These are phyloP conservation scores for Lepilemur ruficaudatus DNA, from an alignment of 2,797 vertebrate species.

Conservation along the genomic window DNA sequence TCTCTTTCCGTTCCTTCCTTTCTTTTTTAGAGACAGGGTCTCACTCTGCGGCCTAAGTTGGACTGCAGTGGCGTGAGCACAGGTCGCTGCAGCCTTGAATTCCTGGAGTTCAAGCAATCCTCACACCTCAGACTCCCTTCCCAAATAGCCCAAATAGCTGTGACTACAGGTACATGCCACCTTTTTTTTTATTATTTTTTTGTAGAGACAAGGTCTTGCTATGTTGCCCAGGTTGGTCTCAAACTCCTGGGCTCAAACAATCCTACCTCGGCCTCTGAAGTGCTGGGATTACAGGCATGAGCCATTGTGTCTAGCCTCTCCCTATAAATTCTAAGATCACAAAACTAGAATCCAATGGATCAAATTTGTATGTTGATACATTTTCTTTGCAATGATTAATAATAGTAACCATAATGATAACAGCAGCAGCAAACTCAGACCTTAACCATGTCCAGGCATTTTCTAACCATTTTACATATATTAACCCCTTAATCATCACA, in stretches of 20 bases:
- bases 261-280: background rate
- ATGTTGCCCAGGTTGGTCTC: background rate
- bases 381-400: constrained; percentile 1
- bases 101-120: background rate
- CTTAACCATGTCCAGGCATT: background rate
- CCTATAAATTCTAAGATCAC: constrained; percentile 10
- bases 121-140: background rate
- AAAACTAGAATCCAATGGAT: background rate
- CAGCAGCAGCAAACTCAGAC: background rate
- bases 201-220: background rate
- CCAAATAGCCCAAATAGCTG: too few relatives aligned
- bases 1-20: too few relatives aligned
- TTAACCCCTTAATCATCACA: background rate
- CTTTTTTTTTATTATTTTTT: background rate
- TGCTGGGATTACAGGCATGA: background rate
- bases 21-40: too few relatives aligned
- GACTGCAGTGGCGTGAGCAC: background rate
- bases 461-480: background rate
- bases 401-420: background rate
- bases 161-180: background rate
- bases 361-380: background rate
- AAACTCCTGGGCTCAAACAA: background rate
- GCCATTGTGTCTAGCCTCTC: background rate
- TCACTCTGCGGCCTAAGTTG: background rate
- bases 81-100: background rate